Evolutionary conservation across 2,113 vertebrate species (phyloP).

Genomic region (Tachycineta bicolor): DNA sequence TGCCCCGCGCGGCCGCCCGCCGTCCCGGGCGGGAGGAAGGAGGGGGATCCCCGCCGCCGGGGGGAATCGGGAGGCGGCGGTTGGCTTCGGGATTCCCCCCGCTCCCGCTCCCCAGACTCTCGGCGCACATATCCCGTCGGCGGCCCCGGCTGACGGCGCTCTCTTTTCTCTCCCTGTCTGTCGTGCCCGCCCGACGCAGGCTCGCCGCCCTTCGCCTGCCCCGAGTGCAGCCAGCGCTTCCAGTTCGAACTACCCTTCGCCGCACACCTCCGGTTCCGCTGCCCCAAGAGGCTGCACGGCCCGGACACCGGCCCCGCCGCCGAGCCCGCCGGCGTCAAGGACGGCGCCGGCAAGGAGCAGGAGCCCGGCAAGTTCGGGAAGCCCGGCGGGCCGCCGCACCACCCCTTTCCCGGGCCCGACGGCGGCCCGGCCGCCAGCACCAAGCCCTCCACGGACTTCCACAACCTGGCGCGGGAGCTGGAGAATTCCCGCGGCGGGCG

Average conservation of each 20-base stretch:
- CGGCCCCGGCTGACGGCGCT: not conserved
- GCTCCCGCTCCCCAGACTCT: not conserved
- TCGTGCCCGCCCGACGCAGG: slow-evolving; percentile 69
- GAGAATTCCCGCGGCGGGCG: slow-evolving; percentile 79
- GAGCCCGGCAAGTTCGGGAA: slow-evolving; percentile 64
- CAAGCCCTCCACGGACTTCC: slow-evolving; percentile 95
- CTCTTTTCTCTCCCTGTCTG: not conserved
- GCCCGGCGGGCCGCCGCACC: not conserved
- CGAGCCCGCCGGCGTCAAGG: slow-evolving; percentile 75
- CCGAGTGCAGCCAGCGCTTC: slow-evolving; percentile 94
- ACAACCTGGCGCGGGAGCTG: slow-evolving; percentile 91
- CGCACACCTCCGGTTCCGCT: slow-evolving; percentile 93
- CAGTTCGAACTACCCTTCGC: slow-evolving; percentile 94
- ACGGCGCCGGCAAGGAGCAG: slow-evolving; percentile 71
- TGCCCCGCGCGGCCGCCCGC: not conserved
- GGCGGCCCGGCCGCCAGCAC: slow-evolving; percentile 21
- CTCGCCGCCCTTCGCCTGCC: slow-evolving; percentile 83
- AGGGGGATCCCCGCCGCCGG: not conserved
- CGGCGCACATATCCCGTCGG: no score
- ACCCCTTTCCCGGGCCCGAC: slow-evolving; percentile 53
- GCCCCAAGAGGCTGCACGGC: slow-evolving; percentile 88
- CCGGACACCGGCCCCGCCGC: slow-evolving; percentile 67
- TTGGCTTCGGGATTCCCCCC: not conserved
- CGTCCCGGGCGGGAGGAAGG: not conserved
- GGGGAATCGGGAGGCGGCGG: not conserved